Conservation (phyloP, 2,113 vertebrate species). For the Tautogolabrus adspersus region DNA sequence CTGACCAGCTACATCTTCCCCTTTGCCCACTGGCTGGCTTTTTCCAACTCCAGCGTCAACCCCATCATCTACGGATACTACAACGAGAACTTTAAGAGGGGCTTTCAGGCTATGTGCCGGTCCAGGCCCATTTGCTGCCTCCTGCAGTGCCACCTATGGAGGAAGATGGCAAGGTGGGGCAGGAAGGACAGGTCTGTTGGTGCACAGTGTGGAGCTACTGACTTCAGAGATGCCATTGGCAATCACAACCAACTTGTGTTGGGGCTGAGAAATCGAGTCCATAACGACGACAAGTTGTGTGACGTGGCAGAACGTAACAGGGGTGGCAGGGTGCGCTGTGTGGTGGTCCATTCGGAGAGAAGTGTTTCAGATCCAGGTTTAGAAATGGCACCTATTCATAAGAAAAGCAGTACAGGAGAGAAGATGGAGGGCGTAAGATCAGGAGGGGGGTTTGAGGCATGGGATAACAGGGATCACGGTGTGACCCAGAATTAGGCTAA, state of each 20-base stretch:
- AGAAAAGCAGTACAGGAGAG: conserved; percentile 55
- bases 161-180: conserved; percentile 39
- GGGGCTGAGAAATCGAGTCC: conserved; percentile 76
- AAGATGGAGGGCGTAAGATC: conserved; percentile 57
- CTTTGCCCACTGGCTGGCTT: conserved; percentile 88
- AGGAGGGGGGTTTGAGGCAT: conserved; percentile 77
- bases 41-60: conserved; percentile 87
- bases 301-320: conserved; percentile 52
- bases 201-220: background rate
- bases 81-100: conserved; percentile 87
- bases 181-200: conserved; percentile 29
- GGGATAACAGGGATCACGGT: conserved; percentile 64
- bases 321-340: conserved; percentile 33
- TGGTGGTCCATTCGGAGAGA: conserved; percentile 42
- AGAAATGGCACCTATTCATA: conserved; percentile 41
- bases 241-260: conserved; percentile 66
- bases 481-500: background rate
- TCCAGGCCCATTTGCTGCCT: conserved; percentile 59
- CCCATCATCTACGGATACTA: conserved; percentile 89
- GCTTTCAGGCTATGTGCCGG: conserved; percentile 81
- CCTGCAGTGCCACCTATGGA: conserved; percentile 11
- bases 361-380: conserved; percentile 31
- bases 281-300: conserved; percentile 68
- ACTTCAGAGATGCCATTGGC: conserved; percentile 30
- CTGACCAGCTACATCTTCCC: conserved; percentile 85